Evolutionary conservation across 2,888 invertebrate species (phyloP).

Genomic region (Desoria tigrina): DNA sequence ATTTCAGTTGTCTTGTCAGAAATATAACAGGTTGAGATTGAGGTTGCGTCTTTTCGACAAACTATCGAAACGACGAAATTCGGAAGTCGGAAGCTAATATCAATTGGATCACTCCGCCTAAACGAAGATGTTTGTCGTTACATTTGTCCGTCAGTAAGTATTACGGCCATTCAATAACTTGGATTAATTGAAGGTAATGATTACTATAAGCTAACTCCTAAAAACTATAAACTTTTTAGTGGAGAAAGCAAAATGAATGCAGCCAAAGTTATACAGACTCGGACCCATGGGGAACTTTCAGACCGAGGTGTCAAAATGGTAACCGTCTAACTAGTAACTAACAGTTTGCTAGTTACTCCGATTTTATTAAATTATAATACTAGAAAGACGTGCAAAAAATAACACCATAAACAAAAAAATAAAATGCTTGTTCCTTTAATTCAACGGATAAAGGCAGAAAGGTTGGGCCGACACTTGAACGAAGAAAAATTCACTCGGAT

Average conservation of each 20-base stretch:
- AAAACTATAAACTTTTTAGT: no score
- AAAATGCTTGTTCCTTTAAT: neutral
- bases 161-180: neutral
- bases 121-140: constrained; percentile 39
- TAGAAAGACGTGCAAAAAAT: no score
- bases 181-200: neutral
- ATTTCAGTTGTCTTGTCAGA: no score
- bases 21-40: no score
- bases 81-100: constrained; percentile 1
- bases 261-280: constrained; percentile 40
- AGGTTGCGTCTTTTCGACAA: no score
- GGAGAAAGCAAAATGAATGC: constrained; percentile 45
- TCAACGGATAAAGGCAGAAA: no score
- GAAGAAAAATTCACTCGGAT: constrained; percentile 41
- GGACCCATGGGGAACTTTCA: constrained; percentile 42
- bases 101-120: constrained; percentile 18
- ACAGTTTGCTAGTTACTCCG: neutral
- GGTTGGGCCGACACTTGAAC: constrained; percentile 32
- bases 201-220: no score
- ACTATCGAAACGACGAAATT: constrained; percentile 26
- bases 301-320: constrained; percentile 43
- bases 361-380: no score
- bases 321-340: neutral
- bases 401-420: no score
- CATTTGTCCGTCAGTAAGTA: constrained; percentile 41